phyloP scores from a whole-genome alignment of 2,888 invertebrate genomes.

The Apomyelois bistriatella region DNA sequence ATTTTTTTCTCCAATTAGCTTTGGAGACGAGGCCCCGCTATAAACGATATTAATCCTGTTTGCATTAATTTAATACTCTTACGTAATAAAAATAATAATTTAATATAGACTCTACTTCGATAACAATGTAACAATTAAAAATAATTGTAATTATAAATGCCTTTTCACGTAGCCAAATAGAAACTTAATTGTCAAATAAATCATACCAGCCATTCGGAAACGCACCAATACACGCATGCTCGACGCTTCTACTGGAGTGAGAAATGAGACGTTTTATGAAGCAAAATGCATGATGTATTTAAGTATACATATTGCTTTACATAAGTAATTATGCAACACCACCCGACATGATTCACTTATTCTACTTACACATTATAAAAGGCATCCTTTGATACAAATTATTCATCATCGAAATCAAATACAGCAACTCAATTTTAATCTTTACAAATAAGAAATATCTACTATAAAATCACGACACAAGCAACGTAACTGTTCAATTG shows the following conservation, averaged over 20 bases:
- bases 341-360: slow-evolving; percentile 56
- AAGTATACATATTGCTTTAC: slow-evolving; percentile 55
- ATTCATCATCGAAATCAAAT: slow-evolving; percentile 54
- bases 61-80: slow-evolving; percentile 39
- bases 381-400: slow-evolving; percentile 69
- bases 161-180: slow-evolving; percentile 56
- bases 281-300: slow-evolving; percentile 41
- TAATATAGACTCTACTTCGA: slow-evolving; percentile 72
- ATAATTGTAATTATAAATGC: slow-evolving; percentile 69
- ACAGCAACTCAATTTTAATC: slow-evolving; percentile 61
- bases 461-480: slow-evolving; percentile 61
- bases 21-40: slow-evolving; percentile 11
- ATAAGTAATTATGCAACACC: slow-evolving; percentile 64
- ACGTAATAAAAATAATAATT: slow-evolving; percentile 69
- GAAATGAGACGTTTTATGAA: slow-evolving; percentile 50
- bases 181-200: slow-evolving; percentile 47
- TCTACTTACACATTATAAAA: slow-evolving; percentile 74
- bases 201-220: slow-evolving; percentile 35
- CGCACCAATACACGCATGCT: slow-evolving; percentile 39
- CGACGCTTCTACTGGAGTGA: slow-evolving; percentile 44
- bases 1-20: slow-evolving; percentile 10
- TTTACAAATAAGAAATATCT: slow-evolving; percentile 52
- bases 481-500: slow-evolving; percentile 56
- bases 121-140: slow-evolving; percentile 72
- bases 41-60: slow-evolving; percentile 26